Evolutionary conservation across 1,140 invertebrate genomes (phyloP), one percentile per base, ranked within the genome.

Genomic region (Tetraneura akinire): DNA sequence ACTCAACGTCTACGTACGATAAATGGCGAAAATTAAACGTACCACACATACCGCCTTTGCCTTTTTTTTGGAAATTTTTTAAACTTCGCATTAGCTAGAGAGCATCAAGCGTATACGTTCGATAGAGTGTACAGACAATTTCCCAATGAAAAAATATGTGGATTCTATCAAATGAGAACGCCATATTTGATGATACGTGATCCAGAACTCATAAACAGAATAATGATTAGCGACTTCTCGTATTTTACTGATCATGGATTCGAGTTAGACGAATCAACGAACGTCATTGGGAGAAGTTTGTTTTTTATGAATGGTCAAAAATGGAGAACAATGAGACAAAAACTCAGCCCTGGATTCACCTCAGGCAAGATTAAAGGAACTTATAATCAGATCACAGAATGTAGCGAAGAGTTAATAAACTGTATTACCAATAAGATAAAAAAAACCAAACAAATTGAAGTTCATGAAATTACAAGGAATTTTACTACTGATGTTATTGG

Each of bases 281-380:
- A 90, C 81, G 84, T 86, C 5, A 57, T 91, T 0, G 86, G 86
- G n/a, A 86, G 86, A 6, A 87, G 89, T 82, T 82, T 91, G 42
- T 87, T 90, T 80, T 85, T 84, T 5, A 76, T 88, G 10, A 82
- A 82, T 21, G 86, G 86, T 0, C 84, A 86, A 23, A 82, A 86
- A 81, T 91, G 89, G 90, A 86, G 85, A 64, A 84, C 83, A 49
- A 73, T 90, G 0, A 84, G 89, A 45, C 82, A 83, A 0, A 88
- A 88, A 73, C 78, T 91, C 3, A 87, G 87, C 1, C 88, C 89
- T 1, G 86, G 87, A 3, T 90, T 90, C 81, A 88, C 88, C 0
- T 86, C 88, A 0, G 87, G 86, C 5, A 90, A 89, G 84, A 83
- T 90, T 18, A 90, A 88, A 82, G 83, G 82, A 0, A 89, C 90